Evolutionary conservation across 2,888 invertebrate genomes (phyloP).

Genomic region (Ellobium chinense): DNA sequence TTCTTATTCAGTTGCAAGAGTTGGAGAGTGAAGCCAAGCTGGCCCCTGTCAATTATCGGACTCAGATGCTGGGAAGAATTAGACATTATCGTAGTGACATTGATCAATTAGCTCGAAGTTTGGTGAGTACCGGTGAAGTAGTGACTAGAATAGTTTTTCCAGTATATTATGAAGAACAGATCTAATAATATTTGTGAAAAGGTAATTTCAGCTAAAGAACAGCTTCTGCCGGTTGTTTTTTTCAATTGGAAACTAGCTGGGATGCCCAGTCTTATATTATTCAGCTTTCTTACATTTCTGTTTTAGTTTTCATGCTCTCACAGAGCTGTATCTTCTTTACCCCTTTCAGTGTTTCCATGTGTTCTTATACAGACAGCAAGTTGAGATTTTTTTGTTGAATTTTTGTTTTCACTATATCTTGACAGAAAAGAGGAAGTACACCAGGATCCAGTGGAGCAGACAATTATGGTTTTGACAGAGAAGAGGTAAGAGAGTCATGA

Average conservation of each 20-base stretch:
- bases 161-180: no score
- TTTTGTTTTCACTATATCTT: slow-evolving; percentile 13
- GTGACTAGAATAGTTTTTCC: no score
- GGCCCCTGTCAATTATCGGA: slow-evolving; percentile 73
- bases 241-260: no score
- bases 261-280: no score
- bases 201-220: no score
- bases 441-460: slow-evolving; percentile 56
- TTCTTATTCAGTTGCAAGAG: slow-evolving; percentile 75
- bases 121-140: slow-evolving; percentile 47
- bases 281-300: no score
- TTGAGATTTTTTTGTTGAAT: neutral
- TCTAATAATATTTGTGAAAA: no score
- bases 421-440: slow-evolving; percentile 54
- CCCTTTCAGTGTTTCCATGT: no score
- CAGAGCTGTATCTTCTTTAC: no score
- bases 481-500: slow-evolving; percentile 71
- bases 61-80: slow-evolving; percentile 71
- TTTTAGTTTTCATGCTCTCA: no score
- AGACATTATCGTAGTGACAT: slow-evolving; percentile 67
- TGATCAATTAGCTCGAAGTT: slow-evolving; percentile 56
- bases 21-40: slow-evolving; percentile 78
- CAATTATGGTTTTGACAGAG: slow-evolving; percentile 71
- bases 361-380: no score
- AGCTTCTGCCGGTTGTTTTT: no score